Conservation (phyloP, 2,113 vertebrate species). For the Petrocephalus zakoni region DNA sequence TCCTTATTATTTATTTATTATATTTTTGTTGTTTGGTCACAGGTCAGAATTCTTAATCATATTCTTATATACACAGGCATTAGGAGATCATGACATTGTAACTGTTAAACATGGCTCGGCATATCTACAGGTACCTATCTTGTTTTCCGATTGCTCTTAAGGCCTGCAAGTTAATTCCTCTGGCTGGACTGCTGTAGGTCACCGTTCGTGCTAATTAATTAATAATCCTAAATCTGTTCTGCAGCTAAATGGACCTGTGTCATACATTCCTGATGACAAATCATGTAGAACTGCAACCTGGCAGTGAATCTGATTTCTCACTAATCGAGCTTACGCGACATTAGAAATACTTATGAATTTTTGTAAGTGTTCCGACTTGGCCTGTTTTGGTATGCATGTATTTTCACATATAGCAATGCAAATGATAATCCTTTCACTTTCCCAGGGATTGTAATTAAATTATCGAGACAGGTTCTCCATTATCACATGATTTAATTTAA, state of each 20-base stretch:
- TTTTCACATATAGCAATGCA: background rate
- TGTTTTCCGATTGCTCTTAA: background rate
- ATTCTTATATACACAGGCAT: background rate
- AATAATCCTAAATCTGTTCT: background rate
- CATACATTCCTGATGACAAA: background rate
- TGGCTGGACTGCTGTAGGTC: background rate
- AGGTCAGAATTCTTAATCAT: background rate
- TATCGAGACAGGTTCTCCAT: conserved; percentile 5
- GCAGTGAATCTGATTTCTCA: background rate
- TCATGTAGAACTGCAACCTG: background rate
- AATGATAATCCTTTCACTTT: background rate
- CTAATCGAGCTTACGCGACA: background rate
- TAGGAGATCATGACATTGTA: background rate
- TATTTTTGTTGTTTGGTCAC: too few species aligned
- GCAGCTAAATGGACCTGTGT: background rate
- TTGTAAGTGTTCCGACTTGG: background rate
- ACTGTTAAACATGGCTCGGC: background rate
- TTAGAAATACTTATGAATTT: background rate
- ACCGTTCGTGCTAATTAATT: background rate
- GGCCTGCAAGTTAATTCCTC: background rate
- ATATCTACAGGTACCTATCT: background rate
- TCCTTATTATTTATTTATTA: too few species aligned
- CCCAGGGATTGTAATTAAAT: conserved; percentile 5
- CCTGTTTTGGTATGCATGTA: background rate
- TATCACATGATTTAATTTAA: conserved; percentile 15